phyloP scores from a whole-genome alignment of 2,113 vertebrate species.

The Corapipo altera region DNA sequence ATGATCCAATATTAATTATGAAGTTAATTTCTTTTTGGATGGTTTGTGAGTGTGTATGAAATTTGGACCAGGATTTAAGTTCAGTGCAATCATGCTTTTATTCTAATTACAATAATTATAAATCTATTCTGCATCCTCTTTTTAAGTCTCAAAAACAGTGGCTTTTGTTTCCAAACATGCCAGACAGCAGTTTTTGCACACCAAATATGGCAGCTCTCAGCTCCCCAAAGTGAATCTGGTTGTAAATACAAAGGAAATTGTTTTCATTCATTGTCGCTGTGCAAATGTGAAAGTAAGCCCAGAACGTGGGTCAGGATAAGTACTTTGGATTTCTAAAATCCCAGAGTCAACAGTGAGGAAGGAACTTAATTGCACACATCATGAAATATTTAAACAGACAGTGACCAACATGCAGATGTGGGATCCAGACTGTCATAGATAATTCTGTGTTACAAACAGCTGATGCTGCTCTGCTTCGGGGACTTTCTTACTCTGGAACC shows the following conservation, averaged over 20 bases:
- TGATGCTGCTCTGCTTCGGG: not conserved
- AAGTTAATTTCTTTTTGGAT: constrained; percentile 21
- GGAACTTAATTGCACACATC: not conserved
- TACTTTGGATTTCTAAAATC: not conserved
- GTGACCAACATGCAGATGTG: not conserved
- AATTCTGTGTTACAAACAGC: not conserved
- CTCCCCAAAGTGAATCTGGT: not conserved
- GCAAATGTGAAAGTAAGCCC: not conserved
- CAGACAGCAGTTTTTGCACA: not conserved
- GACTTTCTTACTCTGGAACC: not conserved
- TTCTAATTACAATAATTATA: constrained; percentile 32
- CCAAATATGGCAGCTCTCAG: constrained; percentile 20
- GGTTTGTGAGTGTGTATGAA: not conserved
- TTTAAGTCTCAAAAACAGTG: not conserved
- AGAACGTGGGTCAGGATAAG: not conserved
- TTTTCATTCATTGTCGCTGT: not conserved
- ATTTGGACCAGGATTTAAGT: constrained; percentile 28
- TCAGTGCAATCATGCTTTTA: not conserved
- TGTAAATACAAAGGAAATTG: not conserved
- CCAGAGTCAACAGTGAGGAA: not conserved
- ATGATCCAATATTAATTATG: not conserved
- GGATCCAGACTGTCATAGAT: not conserved
- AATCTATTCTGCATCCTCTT: not conserved
- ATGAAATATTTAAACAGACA: constrained; percentile 19
- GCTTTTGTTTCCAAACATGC: constrained; percentile 37